Percentiles rank a stretch among this genome's conserved stretches.
Conservation (phyloP, 2,888 invertebrate genomes). For the Hyposoter didymator region DNA sequence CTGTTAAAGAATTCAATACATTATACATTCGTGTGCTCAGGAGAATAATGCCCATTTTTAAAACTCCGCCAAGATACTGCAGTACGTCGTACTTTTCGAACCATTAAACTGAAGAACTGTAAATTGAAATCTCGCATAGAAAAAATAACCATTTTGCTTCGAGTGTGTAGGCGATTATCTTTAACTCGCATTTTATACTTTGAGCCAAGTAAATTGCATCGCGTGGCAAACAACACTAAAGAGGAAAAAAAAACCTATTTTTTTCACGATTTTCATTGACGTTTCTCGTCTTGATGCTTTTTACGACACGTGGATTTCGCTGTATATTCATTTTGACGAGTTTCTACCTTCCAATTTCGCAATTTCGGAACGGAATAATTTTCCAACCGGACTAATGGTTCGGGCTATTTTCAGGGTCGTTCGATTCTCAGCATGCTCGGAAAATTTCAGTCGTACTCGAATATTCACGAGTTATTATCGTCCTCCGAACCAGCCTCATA, state of each 20-base stretch:
- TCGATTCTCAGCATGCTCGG: slow-evolving; percentile 8
- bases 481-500: slow-evolving; percentile 21
- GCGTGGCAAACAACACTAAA: background rate
- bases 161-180: background rate
- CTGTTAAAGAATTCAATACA: slow-evolving; percentile 10
- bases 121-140: background rate
- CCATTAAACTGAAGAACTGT: background rate
- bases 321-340: background rate
- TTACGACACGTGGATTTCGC: background rate
- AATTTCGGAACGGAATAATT: background rate
- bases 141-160: background rate
- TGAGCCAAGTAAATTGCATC: background rate
- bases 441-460: slow-evolving; percentile 30
- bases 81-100: background rate
- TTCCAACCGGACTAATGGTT: background rate
- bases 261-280: background rate
- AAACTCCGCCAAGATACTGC: background rate
- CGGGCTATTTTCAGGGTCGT: background rate
- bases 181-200: background rate
- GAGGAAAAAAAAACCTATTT: background rate
- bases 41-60: background rate
- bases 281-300: background rate
- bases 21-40: background rate
- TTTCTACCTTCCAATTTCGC: background rate
- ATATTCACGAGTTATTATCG: slow-evolving; percentile 45